Conservation (phyloP, 2,113 vertebrate species). For the Piprites chloris region DNA sequence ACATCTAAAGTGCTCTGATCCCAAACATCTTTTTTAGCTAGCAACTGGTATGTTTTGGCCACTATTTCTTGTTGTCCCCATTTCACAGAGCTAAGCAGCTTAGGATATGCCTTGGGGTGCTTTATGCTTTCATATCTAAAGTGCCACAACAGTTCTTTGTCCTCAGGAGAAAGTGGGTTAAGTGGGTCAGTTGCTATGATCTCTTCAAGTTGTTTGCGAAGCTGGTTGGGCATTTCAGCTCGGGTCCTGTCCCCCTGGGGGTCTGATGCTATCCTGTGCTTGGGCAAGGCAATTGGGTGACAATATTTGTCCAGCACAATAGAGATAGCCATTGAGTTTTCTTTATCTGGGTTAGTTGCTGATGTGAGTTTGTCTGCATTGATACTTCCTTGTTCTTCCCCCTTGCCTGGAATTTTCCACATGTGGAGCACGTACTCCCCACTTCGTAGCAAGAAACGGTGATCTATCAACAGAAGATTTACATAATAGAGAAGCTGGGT, state of each 20-base stretch:
- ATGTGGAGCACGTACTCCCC: constrained; percentile 96
- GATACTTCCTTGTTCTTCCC: constrained; percentile 91
- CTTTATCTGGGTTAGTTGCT: constrained; percentile 95
- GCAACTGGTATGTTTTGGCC: constrained; percentile 84
- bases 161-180: constrained; percentile 90
- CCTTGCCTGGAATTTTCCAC: constrained; percentile 97
- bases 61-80: constrained; percentile 96
- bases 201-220: constrained; percentile 93
- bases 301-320: constrained; percentile 93
- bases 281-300: constrained; percentile 93
- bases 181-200: constrained; percentile 92
- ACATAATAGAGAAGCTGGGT: constrained; percentile 93
- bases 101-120: constrained; percentile 91
- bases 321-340: constrained; percentile 90
- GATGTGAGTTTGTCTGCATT: constrained; percentile 97
- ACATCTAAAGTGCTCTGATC: constrained; percentile 91
- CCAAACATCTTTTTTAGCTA: constrained; percentile 88
- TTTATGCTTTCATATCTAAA: constrained; percentile 92
- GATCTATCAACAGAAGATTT: constrained; percentile 93
- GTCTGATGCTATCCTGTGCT: constrained; percentile 76
- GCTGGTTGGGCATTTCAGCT: constrained; percentile 95
- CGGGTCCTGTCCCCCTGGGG: constrained; percentile 81
- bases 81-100: constrained; percentile 91
- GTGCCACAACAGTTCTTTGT: constrained; percentile 97
- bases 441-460: constrained; percentile 90